Base-by-base conservation (phyloP, 2,888 invertebrate species). In the Deladenus siricidicola region DNA sequence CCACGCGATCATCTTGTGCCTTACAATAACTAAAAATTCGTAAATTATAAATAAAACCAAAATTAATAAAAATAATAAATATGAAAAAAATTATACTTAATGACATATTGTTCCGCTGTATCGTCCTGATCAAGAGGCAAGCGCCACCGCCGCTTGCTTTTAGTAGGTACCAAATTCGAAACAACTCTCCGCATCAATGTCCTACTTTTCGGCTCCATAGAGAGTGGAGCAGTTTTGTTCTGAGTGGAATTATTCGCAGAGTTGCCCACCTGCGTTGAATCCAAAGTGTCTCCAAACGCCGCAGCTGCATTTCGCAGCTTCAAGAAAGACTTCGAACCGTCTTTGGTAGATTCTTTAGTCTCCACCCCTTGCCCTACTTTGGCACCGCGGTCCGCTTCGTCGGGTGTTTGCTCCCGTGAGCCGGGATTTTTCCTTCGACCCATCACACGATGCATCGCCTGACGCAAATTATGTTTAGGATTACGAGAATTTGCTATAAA, bases 121-220 rank as follows among this genome's bases (percentile, higher is more conserved):
- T 67, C 69, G 17, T 67, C 67, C 34, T 47, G 49, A 19, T 67
- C 70, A 24, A 65, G 10, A 3, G 70, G 67, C 52, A 73, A 61
- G 43, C 69, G 67, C 76, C 76, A 76, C 43, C 76, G 66, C 17
- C 69, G 56, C 56, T 73, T 73, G 3, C 71, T 70, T 26, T 73
- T 52, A 52, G 71, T 70, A 44, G 68, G 67, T 56, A 69, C 70
- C 69, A 75, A 69, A 60, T 73, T 73, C 17, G 67, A 66, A 10
- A 77, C 72, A 1, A 70, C 72, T 47, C 72, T 51, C 42, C 70
- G 56, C 39, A 67, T 59, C 26, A 65, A 48, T 1, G 66, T 65
- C 21, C 58, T 39, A 17, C 43, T 65, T 6, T 54, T 50, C 10
- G 65, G 67, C 21, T 65, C 65, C 65, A 66, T 66, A 29, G 43